Evolutionary conservation across 2,113 vertebrate species (phyloP).

Genomic region (Phyllostomus discolor): DNA sequence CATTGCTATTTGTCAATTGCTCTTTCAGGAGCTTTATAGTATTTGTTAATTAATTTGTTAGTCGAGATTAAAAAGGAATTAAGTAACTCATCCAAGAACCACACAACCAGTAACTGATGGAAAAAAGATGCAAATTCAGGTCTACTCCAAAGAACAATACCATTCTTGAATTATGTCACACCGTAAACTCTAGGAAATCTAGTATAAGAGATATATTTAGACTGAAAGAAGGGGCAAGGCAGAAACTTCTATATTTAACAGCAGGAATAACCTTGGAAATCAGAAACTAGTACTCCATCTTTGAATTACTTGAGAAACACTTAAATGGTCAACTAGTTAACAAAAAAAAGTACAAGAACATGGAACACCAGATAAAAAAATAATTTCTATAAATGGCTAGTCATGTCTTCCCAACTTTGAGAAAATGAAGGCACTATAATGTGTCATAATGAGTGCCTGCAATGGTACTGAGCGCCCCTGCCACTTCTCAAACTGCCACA

Average conservation of each 20-base stretch:
- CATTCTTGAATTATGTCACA: background rate
- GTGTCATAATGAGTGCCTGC: background rate
- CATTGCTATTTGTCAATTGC: background rate
- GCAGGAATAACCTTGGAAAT: background rate
- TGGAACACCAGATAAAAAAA: background rate
- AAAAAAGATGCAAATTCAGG: background rate
- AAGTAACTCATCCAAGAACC: background rate
- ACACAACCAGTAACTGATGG: background rate
- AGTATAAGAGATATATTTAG: background rate
- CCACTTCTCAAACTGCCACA: background rate
- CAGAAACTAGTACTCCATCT: background rate
- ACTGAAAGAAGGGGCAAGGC: background rate
- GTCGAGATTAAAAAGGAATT: background rate
- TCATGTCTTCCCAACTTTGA: background rate
- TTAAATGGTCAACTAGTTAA: background rate
- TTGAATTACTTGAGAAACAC: background rate
- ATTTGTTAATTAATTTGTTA: background rate
- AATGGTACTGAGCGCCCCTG: background rate
- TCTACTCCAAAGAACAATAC: background rate
- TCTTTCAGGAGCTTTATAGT: background rate
- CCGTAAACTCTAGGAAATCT: background rate
- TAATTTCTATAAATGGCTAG: background rate
- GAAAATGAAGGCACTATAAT: background rate
- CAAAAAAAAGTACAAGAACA: background rate
- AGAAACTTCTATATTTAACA: background rate